Conservation (phyloP, 2,113 vertebrate species). For the Gobiocypris rarus region DNA sequence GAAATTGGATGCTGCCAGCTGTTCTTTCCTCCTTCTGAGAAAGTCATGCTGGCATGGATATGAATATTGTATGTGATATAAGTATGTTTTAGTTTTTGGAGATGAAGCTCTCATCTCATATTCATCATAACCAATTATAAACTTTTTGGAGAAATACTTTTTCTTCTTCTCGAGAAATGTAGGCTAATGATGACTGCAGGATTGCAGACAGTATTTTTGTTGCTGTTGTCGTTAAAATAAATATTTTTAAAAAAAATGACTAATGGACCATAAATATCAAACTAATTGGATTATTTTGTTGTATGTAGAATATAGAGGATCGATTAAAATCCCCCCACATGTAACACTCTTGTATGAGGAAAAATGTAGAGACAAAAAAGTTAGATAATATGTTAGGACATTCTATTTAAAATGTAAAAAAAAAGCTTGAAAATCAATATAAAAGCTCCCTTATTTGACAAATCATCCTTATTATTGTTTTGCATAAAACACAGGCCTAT, state of each 20-base stretch:
- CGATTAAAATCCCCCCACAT: neutral
- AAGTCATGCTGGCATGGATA: no score
- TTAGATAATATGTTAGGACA: neutral
- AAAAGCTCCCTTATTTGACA: neutral
- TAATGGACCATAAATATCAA: neutral
- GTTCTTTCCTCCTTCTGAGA: neutral
- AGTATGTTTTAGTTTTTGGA: no score
- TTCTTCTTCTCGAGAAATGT: no score
- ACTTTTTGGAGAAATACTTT: no score
- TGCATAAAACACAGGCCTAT: neutral
- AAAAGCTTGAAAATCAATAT: neutral
- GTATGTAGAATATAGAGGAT: neutral
- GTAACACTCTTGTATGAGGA: no score
- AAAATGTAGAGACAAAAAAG: no score
- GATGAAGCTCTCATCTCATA: no score
- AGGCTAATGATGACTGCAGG: neutral
- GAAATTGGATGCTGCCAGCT: neutral
- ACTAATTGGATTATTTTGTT: neutral
- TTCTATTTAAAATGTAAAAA: no score
- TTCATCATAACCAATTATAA: no score
- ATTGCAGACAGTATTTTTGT: neutral
- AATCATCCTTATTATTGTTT: neutral
- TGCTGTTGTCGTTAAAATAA: no score
- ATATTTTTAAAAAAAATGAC: neutral
- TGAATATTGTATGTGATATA: no score